Conservation (phyloP, 2,888 invertebrate genomes). For the Ecliptopera silaceata region DNA sequence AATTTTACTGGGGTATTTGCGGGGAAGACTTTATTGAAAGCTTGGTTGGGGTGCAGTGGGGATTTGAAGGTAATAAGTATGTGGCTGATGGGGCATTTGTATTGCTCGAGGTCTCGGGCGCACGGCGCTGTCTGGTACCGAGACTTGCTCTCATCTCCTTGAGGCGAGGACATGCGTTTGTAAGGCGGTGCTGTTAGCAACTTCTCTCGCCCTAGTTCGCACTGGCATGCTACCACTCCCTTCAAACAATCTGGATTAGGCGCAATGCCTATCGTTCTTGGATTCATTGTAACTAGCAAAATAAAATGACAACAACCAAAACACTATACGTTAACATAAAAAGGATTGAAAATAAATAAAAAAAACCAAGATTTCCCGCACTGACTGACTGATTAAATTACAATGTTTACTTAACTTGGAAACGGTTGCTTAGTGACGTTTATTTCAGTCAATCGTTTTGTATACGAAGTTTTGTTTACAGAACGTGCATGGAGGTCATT, state of each 20-base stretch:
- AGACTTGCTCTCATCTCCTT: conserved; percentile 53
- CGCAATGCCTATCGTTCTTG: conserved; percentile 53
- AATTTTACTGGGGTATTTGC: conserved; percentile 68
- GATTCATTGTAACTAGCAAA: conserved; percentile 43
- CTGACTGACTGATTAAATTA: conserved; percentile 24
- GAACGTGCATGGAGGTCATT: background rate
- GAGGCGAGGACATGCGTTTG: conserved; percentile 46
- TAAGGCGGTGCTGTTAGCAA: conserved; percentile 72
- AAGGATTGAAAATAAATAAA: conserved; percentile 32
- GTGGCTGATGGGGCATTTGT: conserved; percentile 71
- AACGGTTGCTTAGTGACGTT: conserved; percentile 50
- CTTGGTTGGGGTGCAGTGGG: conserved; percentile 65
- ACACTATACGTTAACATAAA: conserved; percentile 19
- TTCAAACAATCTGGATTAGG: conserved; percentile 54
- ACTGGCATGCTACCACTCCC: conserved; percentile 64
- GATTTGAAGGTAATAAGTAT: conserved; percentile 69
- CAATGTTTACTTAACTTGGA: conserved; percentile 47
- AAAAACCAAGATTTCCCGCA: conserved; percentile 27
- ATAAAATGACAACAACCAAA: conserved; percentile 7
- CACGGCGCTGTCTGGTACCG: conserved; percentile 68
- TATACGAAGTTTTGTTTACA: background rate
- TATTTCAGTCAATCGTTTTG: conserved; percentile 23
- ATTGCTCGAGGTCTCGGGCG: conserved; percentile 59
- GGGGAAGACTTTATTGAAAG: conserved; percentile 74
- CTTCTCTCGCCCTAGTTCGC: conserved; percentile 74